A percentile compares a stretch with the other conserved stretches of the same genome.
phyloP scores from a whole-genome alignment of 1,140 invertebrate species.

The Apis laboriosa region DNA sequence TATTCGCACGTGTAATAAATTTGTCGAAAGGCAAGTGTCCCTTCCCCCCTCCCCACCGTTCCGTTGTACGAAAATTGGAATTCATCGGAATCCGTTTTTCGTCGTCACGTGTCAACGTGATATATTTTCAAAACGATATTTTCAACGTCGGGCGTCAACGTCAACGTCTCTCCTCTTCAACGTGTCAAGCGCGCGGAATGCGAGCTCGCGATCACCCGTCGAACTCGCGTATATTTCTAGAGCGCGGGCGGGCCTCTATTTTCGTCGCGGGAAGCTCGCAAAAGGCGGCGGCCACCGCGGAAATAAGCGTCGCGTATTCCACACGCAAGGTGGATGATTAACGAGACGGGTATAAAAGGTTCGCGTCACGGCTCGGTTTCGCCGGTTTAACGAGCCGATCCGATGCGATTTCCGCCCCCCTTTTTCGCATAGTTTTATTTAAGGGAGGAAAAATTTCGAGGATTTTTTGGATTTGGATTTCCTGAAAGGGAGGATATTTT shows the following conservation, averaged over 20 bases:
- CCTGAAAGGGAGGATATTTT: too few relatives aligned
- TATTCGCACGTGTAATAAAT: too few relatives aligned
- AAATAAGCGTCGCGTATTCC: slow-evolving; percentile 56
- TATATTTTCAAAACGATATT: not conserved
- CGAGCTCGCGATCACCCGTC: not conserved
- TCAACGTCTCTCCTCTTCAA: too few relatives aligned
- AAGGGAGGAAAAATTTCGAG: too few relatives aligned
- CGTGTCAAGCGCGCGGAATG: slow-evolving; percentile 11
- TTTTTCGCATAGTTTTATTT: too few relatives aligned
- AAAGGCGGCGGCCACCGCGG: slow-evolving; percentile 13
- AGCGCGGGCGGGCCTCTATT: slow-evolving; percentile 66
- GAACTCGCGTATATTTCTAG: slow-evolving; percentile 52
- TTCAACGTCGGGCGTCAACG: not conserved
- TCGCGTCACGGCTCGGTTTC: slow-evolving; percentile 15
- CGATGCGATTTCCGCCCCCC: not conserved
- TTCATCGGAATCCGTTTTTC: too few relatives aligned
- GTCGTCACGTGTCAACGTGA: too few relatives aligned
- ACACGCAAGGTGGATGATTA: slow-evolving; percentile 57
- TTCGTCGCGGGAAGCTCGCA: slow-evolving; percentile 49
- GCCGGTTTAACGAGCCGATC: slow-evolving; percentile 49
- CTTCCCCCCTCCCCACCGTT: too few relatives aligned
- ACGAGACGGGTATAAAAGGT: slow-evolving; percentile 45
- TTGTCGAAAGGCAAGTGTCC: too few relatives aligned
- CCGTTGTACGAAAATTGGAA: too few relatives aligned
- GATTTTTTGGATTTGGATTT: too few relatives aligned